Percentiles rank a stretch among this genome's conserved stretches.
phyloP scores from a whole-genome alignment of 2,797 vertebrate genomes.

The Urocyon cinereoargenteus region DNA sequence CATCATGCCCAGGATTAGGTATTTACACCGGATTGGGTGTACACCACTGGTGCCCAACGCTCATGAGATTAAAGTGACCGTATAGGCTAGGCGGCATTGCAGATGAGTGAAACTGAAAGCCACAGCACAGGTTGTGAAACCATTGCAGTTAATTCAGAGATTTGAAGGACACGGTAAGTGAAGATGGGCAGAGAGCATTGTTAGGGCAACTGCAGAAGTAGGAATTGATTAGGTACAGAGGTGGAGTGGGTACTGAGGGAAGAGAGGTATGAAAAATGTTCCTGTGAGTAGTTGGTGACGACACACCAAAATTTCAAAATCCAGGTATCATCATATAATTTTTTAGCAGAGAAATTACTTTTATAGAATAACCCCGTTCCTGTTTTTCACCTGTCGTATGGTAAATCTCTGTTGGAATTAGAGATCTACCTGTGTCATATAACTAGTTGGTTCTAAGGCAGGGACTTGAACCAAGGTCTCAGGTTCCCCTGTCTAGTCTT shows the following conservation, averaged over 20 bases:
- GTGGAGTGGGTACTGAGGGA: not conserved
- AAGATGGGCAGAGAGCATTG: accelerated
- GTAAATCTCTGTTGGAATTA: not conserved
- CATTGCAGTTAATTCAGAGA: not conserved
- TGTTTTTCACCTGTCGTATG: not conserved
- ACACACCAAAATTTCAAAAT: not conserved
- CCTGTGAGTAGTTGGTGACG: not conserved
- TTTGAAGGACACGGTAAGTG: not conserved
- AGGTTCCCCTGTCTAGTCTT: not conserved
- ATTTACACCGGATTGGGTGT: not conserved
- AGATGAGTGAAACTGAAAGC: not conserved
- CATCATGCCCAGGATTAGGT: not conserved
- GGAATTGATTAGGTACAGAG: not conserved
- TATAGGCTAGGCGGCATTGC: too few species aligned
- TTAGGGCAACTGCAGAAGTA: not conserved
- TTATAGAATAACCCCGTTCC: not conserved
- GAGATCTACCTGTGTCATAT: not conserved
- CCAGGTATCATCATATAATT: not conserved
- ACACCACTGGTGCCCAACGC: not conserved
- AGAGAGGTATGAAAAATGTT: not conserved
- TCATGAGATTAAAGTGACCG: not conserved
- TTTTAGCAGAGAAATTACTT: conserved; percentile 2
- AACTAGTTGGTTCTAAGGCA: not conserved
- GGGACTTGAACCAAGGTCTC: not conserved
- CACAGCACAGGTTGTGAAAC: not conserved